Evolutionary conservation across 2,888 invertebrate genomes (phyloP).

Genomic region (Drosophila austrosaltans): DNA sequence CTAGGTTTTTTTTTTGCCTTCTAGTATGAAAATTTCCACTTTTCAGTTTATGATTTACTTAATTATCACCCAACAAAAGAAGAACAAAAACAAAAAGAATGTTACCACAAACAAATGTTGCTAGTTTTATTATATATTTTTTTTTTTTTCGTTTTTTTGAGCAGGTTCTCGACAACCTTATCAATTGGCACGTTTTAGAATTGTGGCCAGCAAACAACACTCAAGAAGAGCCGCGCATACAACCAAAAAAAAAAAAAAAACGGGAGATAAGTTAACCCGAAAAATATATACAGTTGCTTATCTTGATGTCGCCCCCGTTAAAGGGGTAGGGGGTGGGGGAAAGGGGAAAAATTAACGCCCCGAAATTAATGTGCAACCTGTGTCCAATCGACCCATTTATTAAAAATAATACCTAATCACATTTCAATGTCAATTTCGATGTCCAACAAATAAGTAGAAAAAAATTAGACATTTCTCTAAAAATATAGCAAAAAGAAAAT

Average conservation of each 20-base stretch:
- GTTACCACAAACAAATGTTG: constrained; percentile 1
- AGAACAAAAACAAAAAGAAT: not conserved
- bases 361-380: constrained; percentile 3
- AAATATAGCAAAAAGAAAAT: constrained; percentile 1
- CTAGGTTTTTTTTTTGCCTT: not conserved
- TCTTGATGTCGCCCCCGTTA: constrained; percentile 18
- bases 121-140: not conserved
- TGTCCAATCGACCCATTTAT: constrained; percentile 54
- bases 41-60: constrained; percentile 20
- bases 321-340: constrained; percentile 3
- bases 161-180: constrained; percentile 35
- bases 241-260: constrained; percentile 19
- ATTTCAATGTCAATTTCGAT: constrained; percentile 63
- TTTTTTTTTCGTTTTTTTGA: constrained; percentile 18
- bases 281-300: not conserved
- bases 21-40: not conserved
- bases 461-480: constrained; percentile 27
- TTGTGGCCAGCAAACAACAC: constrained; percentile 55
- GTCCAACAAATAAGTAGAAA: constrained; percentile 16
- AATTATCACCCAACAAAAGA: constrained; percentile 30
- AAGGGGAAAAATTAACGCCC: constrained; percentile 33
- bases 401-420: constrained; percentile 51
- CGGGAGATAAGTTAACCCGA: constrained; percentile 51
- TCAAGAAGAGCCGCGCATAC: constrained; percentile 25
- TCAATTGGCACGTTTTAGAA: constrained; percentile 48